Conservation (phyloP, 2,797 vertebrate species). For the Pipistrellus pipistrellus region DNA sequence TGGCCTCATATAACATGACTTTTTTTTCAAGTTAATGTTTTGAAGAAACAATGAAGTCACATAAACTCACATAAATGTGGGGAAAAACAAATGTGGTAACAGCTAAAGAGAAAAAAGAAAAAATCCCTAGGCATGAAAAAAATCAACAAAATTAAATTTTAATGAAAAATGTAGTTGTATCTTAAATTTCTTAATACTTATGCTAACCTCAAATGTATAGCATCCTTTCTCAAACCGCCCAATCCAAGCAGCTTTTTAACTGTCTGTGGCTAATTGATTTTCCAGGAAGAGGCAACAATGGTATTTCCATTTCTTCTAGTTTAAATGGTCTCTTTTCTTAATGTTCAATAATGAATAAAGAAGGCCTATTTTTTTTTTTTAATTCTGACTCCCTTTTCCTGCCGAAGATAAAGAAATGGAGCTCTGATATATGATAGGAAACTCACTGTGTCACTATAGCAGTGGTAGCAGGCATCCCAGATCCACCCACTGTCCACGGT, state of each 20-base stretch:
- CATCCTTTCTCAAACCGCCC: accelerated
- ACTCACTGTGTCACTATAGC: neutral
- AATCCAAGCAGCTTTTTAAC: neutral
- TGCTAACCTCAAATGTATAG: neutral
- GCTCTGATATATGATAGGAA: neutral
- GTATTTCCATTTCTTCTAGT: conserved; percentile 10
- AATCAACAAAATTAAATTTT: conserved; percentile 50
- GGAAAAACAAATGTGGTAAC: neutral
- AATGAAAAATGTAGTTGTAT: conserved; percentile 21
- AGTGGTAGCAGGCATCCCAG: neutral
- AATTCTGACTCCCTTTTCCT: neutral
- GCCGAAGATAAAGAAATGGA: neutral
- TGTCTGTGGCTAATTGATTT: neutral
- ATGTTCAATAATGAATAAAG: neutral
- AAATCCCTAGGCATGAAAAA: neutral
- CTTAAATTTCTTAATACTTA: conserved; percentile 45
- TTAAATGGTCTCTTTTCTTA: conserved; percentile 22
- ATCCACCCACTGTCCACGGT: neutral
- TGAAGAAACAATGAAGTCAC: conserved; percentile 27
- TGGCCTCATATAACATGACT: neutral
- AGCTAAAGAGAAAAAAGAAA: conserved; percentile 38
- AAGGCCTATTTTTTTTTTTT: neutral
- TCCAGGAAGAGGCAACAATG: neutral
- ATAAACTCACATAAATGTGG: neutral
- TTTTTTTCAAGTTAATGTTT: neutral